Evolutionary conservation across 2,888 invertebrate species (phyloP).

Genomic region (Rhamnusium bicolor): DNA sequence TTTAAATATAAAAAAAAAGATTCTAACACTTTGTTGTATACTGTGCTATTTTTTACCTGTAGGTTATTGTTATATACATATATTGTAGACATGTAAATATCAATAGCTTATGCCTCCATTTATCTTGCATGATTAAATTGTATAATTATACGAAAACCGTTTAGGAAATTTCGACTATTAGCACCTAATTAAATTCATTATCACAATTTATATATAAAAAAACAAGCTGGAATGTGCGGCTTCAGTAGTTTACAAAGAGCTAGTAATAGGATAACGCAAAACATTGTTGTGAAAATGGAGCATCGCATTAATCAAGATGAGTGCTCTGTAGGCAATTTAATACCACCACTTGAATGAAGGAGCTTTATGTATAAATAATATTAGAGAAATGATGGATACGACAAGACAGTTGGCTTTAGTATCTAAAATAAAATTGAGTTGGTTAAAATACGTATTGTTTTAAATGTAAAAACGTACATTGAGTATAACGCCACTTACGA

Average conservation of each 20-base stretch:
- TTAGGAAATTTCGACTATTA: not conserved
- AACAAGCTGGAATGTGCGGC: not conserved
- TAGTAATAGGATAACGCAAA: slow-evolving; percentile 23
- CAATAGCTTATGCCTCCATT: not conserved
- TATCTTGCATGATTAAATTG: not conserved
- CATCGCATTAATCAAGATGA: slow-evolving; percentile 52
- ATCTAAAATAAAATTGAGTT: slow-evolving; percentile 1
- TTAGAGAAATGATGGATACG: slow-evolving; percentile 18
- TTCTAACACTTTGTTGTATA: too few relatives aligned
- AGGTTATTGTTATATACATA: too few relatives aligned
- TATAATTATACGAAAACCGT: not conserved
- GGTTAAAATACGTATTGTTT: not conserved
- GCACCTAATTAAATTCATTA: slow-evolving; percentile 1
- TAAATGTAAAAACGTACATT: not conserved
- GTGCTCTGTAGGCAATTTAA: slow-evolving; percentile 49
- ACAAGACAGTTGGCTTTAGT: slow-evolving; percentile 3
- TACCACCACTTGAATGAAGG: slow-evolving; percentile 18
- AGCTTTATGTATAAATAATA: slow-evolving; percentile 21
- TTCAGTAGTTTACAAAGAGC: slow-evolving; percentile 9
- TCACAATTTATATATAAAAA: slow-evolving; percentile 5
- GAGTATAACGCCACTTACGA: not conserved
- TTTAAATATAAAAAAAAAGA: too few relatives aligned
- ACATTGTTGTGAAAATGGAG: slow-evolving; percentile 31
- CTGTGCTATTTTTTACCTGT: too few relatives aligned
- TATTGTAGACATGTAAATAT: too few relatives aligned